These are phyloP conservation scores for Bos indicus DNA, from an alignment of 2,113 vertebrate genomes.

Conservation along the genomic window DNA sequence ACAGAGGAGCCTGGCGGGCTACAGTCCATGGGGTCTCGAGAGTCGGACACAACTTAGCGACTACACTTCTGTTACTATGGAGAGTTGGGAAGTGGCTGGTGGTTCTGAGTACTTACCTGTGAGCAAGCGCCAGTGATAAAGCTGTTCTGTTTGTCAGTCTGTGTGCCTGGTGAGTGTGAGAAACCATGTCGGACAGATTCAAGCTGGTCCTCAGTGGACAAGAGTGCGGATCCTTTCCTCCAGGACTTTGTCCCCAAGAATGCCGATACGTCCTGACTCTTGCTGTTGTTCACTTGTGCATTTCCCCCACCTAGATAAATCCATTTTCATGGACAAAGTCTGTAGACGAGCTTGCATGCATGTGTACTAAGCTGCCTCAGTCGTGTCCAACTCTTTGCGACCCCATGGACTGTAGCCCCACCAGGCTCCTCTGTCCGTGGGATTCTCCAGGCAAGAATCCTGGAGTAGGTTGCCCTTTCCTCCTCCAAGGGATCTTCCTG, in stretches of 20 bases:
- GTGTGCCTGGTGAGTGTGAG: accelerated
- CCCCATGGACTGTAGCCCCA: not conserved
- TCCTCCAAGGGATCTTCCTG: not conserved
- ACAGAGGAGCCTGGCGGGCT: not conserved
- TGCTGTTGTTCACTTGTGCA: accelerated
- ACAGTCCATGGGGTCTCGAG: not conserved
- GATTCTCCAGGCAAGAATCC: not conserved
- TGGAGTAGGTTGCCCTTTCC: not conserved
- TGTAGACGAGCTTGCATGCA: not conserved
- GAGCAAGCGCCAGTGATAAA: not conserved
- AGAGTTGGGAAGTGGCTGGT: too few species aligned
- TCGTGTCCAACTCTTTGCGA: accelerated
- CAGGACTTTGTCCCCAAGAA: not conserved
- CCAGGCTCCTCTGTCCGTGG: not conserved
- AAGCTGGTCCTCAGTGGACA: not conserved
- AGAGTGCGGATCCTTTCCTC: not conserved
- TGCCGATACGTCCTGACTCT: accelerated
- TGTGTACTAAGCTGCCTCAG: not conserved
- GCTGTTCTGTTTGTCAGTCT: not conserved
- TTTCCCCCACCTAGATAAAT: not conserved
- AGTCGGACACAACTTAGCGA: accelerated
- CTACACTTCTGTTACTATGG: not conserved
- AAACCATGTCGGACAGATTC: accelerated
- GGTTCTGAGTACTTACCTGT: not conserved
- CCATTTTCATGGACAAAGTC: not conserved